Evolutionary conservation across 2,113 vertebrate species (phyloP), one percentile per base, ranked within the genome.

Genomic region (Hymenochirus boettgeri): DNA sequence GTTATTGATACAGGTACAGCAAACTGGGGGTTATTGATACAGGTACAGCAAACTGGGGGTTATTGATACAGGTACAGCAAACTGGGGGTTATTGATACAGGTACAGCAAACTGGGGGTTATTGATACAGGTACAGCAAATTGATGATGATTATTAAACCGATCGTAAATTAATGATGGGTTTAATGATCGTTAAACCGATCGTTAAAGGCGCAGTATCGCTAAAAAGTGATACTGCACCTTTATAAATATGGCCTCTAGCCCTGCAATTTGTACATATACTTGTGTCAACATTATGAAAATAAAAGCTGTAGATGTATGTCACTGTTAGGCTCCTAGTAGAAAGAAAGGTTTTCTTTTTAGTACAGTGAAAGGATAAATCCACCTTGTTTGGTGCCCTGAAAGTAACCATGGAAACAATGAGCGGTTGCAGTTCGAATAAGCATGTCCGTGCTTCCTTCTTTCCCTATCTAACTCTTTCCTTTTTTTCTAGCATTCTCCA

Each of bases 321-420:
- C 73, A 80, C 71, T 47, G 63, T 35, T 57, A 71, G 33, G 62
- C 73, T 23, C 74, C 75, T 70, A 71, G 59, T 70, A 72, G 75
- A 82, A 73, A 51, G 79, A 79, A 78, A 75, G 72, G 73, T 53
- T n/a, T 75, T 24, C 71, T 33, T 60, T n/a, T 63, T 70, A 70
- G 69, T 15, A 59, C 70, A 75, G 67, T 47, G 65, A 54, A 64
- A 76, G 77, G 75, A 73, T 37, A 50, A 65, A 48, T 48, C 56
- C 64, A 67, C 42, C 46, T 67, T 76, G 74, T 57, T 39, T 51
- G 59, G 58, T 69, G 64, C 56, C 66, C 80, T 81, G 65, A 78
- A 74, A 61, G 88, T 88, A 71, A 77, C 86, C 86, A 89, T 86
- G 85, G 86, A 58, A 85, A 89, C 86, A 39, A 54, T 70, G 79